Evolutionary conservation across 1,140 invertebrate genomes (phyloP).

Genomic region (Zaprionus taronus): DNA sequence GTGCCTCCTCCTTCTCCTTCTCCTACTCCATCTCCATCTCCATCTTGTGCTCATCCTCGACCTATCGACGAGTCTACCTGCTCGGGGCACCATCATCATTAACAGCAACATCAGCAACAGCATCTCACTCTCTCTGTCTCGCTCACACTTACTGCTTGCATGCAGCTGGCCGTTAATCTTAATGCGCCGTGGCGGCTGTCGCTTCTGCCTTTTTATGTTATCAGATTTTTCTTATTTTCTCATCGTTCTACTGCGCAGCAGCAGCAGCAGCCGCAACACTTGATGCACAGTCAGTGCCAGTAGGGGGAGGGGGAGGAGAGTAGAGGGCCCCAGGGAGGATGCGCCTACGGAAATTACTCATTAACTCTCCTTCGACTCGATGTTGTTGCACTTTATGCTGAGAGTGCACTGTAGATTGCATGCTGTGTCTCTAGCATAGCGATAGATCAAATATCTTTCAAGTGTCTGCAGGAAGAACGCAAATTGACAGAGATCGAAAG

Average conservation of each 20-base stretch:
- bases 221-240: conserved; percentile 76
- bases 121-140: not conserved
- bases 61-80: conserved; percentile 54
- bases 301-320: conserved; percentile 1
- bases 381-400: conserved; percentile 53
- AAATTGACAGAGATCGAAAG: not conserved
- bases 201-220: conserved; percentile 76
- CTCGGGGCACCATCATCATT: conserved; percentile 22
- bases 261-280: conserved; percentile 50
- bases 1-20: not conserved
- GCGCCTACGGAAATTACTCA: conserved; percentile 80
- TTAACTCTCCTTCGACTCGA: conserved; percentile 53
- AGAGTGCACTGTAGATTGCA: conserved; percentile 42
- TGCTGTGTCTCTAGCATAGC: conserved; percentile 21
- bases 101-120: conserved; percentile 11
- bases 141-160: not conserved
- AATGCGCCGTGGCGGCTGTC: conserved; percentile 79
- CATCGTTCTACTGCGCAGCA: conserved; percentile 73
- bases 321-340: conserved; percentile 50
- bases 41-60: not conserved
- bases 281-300: conserved; percentile 56
- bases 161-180: conserved; percentile 71
- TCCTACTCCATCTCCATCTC: not conserved
- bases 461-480: conserved; percentile 42
- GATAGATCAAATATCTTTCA: conserved; percentile 23